These are phyloP conservation scores for Pelochelys cantorii DNA, from an alignment of 2,797 vertebrate species.

Conservation along the genomic window DNA sequence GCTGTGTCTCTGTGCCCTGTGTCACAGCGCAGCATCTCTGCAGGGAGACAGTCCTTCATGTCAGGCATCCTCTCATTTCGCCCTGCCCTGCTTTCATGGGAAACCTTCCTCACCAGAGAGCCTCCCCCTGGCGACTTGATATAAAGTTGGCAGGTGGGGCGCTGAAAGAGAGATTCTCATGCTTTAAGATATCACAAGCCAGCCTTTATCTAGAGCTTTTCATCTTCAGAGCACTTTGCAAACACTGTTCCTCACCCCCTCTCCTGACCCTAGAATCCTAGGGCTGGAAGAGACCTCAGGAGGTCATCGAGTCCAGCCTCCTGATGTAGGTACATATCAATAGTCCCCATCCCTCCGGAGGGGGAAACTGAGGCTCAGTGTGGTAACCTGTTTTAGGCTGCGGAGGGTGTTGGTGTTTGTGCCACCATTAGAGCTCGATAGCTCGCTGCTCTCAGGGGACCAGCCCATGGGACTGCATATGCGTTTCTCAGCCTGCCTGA, in stretches of 20 bases:
- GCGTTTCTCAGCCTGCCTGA: background rate
- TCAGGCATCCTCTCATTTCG: background rate
- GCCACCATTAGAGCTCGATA: background rate
- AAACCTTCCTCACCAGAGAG: background rate
- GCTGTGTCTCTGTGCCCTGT: background rate
- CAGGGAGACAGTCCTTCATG: background rate
- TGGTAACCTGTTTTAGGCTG: background rate
- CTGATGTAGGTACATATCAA: background rate
- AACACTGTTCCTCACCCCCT: background rate
- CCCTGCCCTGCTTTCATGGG: background rate
- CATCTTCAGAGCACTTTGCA: background rate
- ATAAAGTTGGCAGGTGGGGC: background rate
- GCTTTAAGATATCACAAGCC: too few relatives aligned
- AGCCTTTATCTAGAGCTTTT: background rate
- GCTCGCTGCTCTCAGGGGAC: accelerated
- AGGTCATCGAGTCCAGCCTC: too few relatives aligned
- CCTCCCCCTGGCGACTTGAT: background rate
- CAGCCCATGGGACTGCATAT: accelerated
- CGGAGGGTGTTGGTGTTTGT: too few relatives aligned
- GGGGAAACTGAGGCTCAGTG: background rate
- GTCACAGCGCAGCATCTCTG: background rate
- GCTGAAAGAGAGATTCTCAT: background rate
- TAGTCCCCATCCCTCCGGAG: background rate
- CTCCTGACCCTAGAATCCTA: too few relatives aligned
- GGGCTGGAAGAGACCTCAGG: too few relatives aligned